Evolutionary conservation across 2,113 vertebrate genomes (phyloP), one percentile per base, ranked within the genome.

Genomic region (Rallus limicola): DNA sequence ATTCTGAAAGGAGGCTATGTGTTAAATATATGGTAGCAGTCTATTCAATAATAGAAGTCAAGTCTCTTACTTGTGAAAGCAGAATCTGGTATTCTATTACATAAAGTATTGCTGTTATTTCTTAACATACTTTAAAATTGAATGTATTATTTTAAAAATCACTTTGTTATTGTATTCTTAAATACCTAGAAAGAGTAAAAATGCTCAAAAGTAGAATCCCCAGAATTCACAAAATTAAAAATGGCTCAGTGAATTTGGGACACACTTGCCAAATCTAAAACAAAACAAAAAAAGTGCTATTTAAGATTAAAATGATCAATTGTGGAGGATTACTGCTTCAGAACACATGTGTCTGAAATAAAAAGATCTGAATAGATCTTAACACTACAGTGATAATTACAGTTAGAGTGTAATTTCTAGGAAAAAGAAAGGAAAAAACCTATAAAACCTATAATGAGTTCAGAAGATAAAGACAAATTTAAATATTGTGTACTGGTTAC

Each of bases 1-100:
- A 87, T 91, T 90, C 78, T 93, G 87, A 95, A 89, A 84, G n/a
- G n/a, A 94, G 84, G 86, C 91, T 95, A 91, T 88, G 29, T 94
- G 88, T 91, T 97, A 96, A 96, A 89, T 91, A 92, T 76, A 96
- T 82, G 53, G 62, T 89, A 85, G 83, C 72, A 77, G 17, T 68
- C 80, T 89, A 71, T 81, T 94, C 90, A 91, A 62, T 93, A 92
- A 85, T 40, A 76, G 59, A 96, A 92, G 74, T 78, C 90, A 94
- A 93, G 48, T 69, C 58, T 31, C 25, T 75, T 77, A 80, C 82
- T 70, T 72, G 48, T 40, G 29, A 40, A 96, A 62, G 29, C 25
- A 95, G 86, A 89, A 84, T 93, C 36, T 79, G 24, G 23, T 89
- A 95, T 91, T 91, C 42, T 88, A 75, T 64, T 80, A 72, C 33